Evolutionary conservation across 2,888 invertebrate species (phyloP), one percentile per base, ranked within the genome.

Genomic region (Pristionchus japonicus): DNA sequence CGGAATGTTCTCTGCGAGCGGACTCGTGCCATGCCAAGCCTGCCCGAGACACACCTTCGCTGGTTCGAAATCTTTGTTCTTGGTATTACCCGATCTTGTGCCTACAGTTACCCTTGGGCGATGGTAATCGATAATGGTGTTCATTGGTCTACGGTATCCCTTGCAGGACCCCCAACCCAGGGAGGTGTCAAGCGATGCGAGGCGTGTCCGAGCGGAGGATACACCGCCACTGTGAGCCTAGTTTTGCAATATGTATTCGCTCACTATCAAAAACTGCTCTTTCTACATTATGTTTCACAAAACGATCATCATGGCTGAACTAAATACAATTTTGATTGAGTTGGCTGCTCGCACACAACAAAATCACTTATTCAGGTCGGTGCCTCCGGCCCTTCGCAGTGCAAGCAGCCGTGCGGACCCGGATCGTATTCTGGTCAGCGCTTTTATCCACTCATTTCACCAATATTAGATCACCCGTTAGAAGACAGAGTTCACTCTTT

Each of bases 1-100:
- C 94, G 98, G 98, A 89, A 98, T 98, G 37, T 98, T 97, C 95
- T 98, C 98, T 1, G 97, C 97, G 31, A 98, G 97, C 27, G 98
- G 98, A 80, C 96, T 98, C 92, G 98, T 98, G 11, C 98, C 98
- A 37, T 98, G 98, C 94, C 95, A 98, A 89, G 97, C 98, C 95
- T 98, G 98, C 95, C 97, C 98, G 2, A 96, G 97, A 91, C 98
- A 98, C 95, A 97, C 97, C 90, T 98, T 96, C 95, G 90, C 93
- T 40, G 94, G 95, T 17, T 27, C 20, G 13, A 47, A 27, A 77
- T 77, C 77, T 40, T 40, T 47, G 40, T 40, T 74, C 64, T n/a
- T n/a, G n/a, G n/a, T n/a, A n/a, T 70, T 70, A 3, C 37, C 13
- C 17, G 23, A 20, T 15, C 2, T 77, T 15, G 7, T 27, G 15